Evolutionary conservation across 2,797 vertebrate genomes (phyloP).

Genomic region (Leptatherina wallacei): DNA sequence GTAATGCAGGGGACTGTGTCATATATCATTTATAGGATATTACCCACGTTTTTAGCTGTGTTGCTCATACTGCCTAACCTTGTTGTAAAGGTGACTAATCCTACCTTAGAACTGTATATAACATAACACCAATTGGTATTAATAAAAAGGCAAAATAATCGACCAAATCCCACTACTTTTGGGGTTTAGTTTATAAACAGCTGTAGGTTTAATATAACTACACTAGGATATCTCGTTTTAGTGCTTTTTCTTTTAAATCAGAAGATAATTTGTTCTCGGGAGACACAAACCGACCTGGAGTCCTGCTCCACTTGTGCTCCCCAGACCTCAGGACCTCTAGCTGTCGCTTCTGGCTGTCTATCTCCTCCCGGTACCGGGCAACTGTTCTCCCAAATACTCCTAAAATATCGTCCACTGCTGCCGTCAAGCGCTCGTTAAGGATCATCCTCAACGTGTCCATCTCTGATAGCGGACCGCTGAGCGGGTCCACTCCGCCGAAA

Average conservation of each 20-base stretch:
- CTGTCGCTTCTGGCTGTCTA: slow-evolving; percentile 25
- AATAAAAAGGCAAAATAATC: no score
- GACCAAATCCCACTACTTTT: no score
- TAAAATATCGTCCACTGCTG: slow-evolving; percentile 53
- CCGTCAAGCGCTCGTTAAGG: slow-evolving; percentile 37
- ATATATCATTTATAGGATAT: no score
- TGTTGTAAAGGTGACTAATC: no score
- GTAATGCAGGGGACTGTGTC: no score
- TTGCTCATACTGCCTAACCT: no score
- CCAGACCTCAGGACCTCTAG: slow-evolving; percentile 38
- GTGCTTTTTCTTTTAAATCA: neutral
- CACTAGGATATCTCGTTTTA: neutral
- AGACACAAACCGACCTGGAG: slow-evolving; percentile 3
- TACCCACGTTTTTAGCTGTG: no score
- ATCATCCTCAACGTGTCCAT: slow-evolving; percentile 35
- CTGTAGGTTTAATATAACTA: neutral
- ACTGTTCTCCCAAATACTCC: slow-evolving; percentile 25
- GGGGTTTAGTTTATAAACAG: neutral
- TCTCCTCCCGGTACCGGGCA: slow-evolving; percentile 44
- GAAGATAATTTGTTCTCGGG: neutral
- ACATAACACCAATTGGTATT: no score
- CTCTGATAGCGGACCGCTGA: neutral
- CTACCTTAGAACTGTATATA: no score
- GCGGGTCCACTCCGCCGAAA: neutral
- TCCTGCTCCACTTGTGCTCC: slow-evolving; percentile 14